phyloP scores from a whole-genome alignment of 2,797 vertebrate species.

The Rallus crepitans region DNA sequence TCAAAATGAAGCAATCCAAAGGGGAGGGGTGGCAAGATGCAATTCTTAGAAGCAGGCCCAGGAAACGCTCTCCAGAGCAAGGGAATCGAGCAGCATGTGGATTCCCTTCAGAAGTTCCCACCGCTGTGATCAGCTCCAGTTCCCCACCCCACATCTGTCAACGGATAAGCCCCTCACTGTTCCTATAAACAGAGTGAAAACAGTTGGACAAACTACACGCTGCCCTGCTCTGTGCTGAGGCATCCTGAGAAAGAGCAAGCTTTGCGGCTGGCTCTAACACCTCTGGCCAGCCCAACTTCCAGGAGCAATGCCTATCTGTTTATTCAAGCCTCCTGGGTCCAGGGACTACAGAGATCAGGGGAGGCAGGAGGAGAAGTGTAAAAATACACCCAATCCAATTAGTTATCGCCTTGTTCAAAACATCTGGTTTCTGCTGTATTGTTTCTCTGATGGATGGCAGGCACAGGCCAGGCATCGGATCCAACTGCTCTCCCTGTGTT shows the following conservation, averaged over 20 bases:
- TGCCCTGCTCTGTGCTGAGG: not conserved
- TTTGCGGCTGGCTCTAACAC: accelerated
- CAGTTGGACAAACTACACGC: accelerated
- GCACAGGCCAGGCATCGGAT: not conserved
- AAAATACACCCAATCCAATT: not conserved
- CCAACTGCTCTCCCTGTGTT: not conserved
- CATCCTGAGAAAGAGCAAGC: not conserved
- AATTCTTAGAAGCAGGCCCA: not conserved
- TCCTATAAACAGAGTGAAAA: not conserved
- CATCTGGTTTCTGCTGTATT: not conserved
- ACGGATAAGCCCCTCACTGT: not conserved
- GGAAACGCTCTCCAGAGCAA: not conserved
- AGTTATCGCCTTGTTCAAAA: not conserved
- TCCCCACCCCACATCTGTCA: not conserved
- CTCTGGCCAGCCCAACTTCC: not conserved
- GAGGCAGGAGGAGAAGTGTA: not conserved
- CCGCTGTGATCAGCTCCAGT: not conserved
- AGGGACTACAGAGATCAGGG: not conserved
- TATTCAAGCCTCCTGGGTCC: not conserved
- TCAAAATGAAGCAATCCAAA: not conserved
- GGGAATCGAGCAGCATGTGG: not conserved
- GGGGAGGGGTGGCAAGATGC: accelerated
- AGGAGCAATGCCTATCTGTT: not conserved
- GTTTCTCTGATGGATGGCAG: not conserved
- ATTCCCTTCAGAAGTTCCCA: not conserved